Evolutionary conservation across 1,140 invertebrate species (phyloP).

Genomic region (Drosophila funebris): DNA sequence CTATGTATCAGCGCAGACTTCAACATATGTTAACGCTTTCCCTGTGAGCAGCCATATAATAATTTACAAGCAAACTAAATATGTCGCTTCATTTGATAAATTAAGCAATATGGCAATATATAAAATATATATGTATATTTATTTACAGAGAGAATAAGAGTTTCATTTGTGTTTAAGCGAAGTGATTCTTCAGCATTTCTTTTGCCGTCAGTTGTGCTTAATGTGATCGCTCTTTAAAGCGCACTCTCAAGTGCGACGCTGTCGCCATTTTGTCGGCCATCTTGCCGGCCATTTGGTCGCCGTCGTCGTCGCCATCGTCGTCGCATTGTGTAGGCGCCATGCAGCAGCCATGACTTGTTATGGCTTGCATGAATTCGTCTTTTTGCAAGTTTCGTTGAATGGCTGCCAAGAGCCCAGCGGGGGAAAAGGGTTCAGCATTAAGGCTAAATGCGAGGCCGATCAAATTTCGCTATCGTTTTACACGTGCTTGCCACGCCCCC

Average conservation of each 20-base stretch:
- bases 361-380: conserved; percentile 56
- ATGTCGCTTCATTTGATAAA: no score
- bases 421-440: conserved; percentile 1
- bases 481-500: not conserved
- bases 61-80: no score
- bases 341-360: conserved; percentile 43
- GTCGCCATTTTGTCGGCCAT: conserved; percentile 60
- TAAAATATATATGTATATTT: no score
- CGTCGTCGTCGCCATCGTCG: conserved; percentile 29
- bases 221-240: conserved; percentile 43
- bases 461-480: conserved; percentile 50
- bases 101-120: no score
- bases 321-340: conserved; percentile 69
- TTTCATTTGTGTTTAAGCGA: no score
- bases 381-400: conserved; percentile 58
- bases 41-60: no score
- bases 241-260: conserved; percentile 12
- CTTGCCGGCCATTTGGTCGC: conserved; percentile 54
- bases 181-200: not conserved
- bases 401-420: conserved; percentile 61
- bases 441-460: no score
- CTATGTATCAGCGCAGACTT: no score
- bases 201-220: not conserved
- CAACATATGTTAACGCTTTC: no score
- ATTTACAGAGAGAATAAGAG: no score